A percentile compares a stretch with the other conserved stretches of the same genome.
Evolutionary conservation across 2,888 invertebrate species (phyloP).

Genomic region (Sinopyrophorus schimmeli): DNA sequence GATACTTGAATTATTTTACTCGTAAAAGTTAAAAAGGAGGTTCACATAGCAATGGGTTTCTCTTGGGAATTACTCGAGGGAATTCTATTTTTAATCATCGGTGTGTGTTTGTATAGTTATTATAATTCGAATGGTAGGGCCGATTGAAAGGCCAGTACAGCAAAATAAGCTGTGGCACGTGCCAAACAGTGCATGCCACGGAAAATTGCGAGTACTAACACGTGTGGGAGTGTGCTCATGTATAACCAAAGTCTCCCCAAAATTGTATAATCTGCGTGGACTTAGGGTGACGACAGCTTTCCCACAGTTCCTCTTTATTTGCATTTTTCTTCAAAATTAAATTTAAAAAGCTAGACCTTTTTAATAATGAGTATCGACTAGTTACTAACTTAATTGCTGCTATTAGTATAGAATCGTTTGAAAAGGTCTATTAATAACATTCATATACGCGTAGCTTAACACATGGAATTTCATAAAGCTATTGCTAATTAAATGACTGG

Average conservation of each 20-base stretch:
- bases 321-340: conserved; percentile 2
- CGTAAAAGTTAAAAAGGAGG: too few species aligned
- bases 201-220: conserved; percentile 20
- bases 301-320: conserved; percentile 43
- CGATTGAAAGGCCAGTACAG: conserved; percentile 39
- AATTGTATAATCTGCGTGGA: conserved; percentile 48
- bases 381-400: background rate
- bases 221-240: conserved; percentile 40
- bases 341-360: background rate
- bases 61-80: too few species aligned
- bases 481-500: conserved; percentile 12
- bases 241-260: conserved; percentile 25
- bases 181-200: conserved; percentile 26
- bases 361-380: background rate
- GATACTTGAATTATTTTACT: too few species aligned
- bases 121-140: conserved; percentile 40
- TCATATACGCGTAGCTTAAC: conserved; percentile 22
- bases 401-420: background rate
- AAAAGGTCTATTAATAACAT: conserved; percentile 19
- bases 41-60: too few species aligned
- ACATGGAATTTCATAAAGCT: conserved; percentile 26
- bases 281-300: conserved; percentile 43
- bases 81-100: conserved; percentile 31
- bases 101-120: conserved; percentile 40
- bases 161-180: conserved; percentile 43